Evolutionary conservation across 2,888 invertebrate genomes (phyloP), one percentile per base, ranked within the genome.

Genomic region (Cheilosia impressa): DNA sequence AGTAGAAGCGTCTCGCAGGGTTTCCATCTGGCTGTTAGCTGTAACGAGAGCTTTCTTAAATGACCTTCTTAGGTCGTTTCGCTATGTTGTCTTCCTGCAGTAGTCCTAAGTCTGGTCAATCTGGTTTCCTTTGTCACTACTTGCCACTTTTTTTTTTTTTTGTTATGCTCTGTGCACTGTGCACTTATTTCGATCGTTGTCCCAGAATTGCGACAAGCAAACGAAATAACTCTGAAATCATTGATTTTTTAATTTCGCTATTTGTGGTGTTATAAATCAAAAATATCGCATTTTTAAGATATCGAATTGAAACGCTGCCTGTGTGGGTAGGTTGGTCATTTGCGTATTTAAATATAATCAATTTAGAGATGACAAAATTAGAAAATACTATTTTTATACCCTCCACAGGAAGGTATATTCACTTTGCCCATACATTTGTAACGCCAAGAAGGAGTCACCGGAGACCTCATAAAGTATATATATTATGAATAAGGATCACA

Each of bases 31-130:
- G 43, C 24, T 43, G 55, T 58, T 68, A 66, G 62, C 52, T 34
- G 43, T 53, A 62, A 58, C 10, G 22, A 73, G 69, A 84, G 84
- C 84, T 84, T 80, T 79, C 43, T 65, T 53, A 47, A 84, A 84
- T 84, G 84, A 84, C 84, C 84, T 84, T 80, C 79, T 79, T 80
- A 84, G 84, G 84, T 84, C 84, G 84, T 84, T 84, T 75, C 22
- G 68, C 31, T 58, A 31, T 78, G 53, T 71, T 65, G 31, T 65
- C 84, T 80, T 84, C 75, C 84, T 84, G 80, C 75, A 55, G 69
- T 50, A 65, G 58, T 84, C 79, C 75, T 80, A 53, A 65, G 47
- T 65, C 71, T 80, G 60, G 80, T 66, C 71, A 71, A 65, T 84
- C 80, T 58, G 71, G 80, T 80, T 84, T 45, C 45, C 17, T 62